Base-by-base conservation (phyloP, 2,113 vertebrate species). In the Xiphias gladius region DNA sequence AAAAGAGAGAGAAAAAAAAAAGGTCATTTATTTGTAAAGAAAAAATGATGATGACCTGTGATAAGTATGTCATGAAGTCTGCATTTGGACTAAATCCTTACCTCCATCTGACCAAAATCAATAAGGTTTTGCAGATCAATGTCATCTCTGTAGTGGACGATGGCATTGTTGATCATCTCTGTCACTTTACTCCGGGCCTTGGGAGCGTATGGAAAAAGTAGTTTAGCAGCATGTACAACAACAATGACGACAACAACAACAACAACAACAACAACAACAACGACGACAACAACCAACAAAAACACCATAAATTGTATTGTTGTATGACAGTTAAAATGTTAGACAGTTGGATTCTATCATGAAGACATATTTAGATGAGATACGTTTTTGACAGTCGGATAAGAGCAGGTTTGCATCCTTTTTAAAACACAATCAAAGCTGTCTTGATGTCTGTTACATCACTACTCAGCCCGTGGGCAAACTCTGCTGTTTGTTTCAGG, bases 121-220 rank as follows among this genome's bases (percentile, higher is more conserved):
- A 99, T 98, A 39, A 98, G 96, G 90, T 99, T 99, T 84, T 99
- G 97, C 62, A 99, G 92, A 83, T 99, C 97, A 63, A 96, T 35
- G 85, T 99, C 97, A 22, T 98, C 95, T 71, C 97, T 95, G 84
- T 99, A 99, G 89, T 98, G 96, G 30, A 96, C 80, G 1, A 99
- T 96, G 78, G 96, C 95, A 0, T 94, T 95, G 76, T 93, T 96
- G 80, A 99, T 94, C 30, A 97, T 87, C 62, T 96, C 92, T 3
- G 95, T 98, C 74, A 99, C 97, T 92, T 96, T 97, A 35, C 90
- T 86, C 0, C 95, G 95, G 1, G 96, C 97, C 97, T 98, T 88
- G 19, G 48, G 69, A 78, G 5, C 76, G 22, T 54, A 62, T 3
- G 19, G 20, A 32, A 73, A 63, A 50, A 58, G 37, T 11, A 64